These are phyloP conservation scores for Alectoris magna DNA, from an alignment of 2,797 vertebrate species.

Conservation along the genomic window DNA sequence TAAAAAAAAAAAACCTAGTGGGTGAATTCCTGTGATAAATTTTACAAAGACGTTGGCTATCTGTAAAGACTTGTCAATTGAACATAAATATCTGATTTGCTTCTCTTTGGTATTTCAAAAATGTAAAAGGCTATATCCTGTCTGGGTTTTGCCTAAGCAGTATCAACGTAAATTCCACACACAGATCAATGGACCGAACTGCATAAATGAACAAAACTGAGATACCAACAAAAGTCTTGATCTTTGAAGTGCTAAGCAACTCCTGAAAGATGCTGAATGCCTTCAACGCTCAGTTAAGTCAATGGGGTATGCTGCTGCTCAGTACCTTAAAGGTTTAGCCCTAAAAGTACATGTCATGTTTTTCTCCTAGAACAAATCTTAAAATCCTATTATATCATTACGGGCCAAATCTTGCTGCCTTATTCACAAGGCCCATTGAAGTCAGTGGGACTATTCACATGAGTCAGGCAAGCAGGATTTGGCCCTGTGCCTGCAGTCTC, in stretches of 20 bases:
- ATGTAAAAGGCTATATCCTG: constrained; percentile 64
- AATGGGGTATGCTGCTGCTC: constrained; percentile 38
- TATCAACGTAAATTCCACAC: constrained; percentile 61
- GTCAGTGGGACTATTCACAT: constrained; percentile 60
- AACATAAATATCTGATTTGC: constrained; percentile 73
- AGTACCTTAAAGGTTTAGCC: constrained; percentile 61
- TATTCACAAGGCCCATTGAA: constrained; percentile 66
- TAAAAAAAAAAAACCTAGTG: constrained; percentile 73
- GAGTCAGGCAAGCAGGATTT: constrained; percentile 68
- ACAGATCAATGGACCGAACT: constrained; percentile 56
- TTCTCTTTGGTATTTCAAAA: constrained; percentile 73
- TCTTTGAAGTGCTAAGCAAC: constrained; percentile 65
- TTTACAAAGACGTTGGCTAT: constrained; percentile 73
- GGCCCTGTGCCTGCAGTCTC: constrained; percentile 71
- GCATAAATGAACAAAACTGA: constrained; percentile 72
- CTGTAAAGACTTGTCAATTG: constrained; percentile 78
- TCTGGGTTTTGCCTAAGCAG: constrained; percentile 55
- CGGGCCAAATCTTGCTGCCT: constrained; percentile 66
- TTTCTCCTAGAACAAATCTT: constrained; percentile 71
- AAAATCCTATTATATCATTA: constrained; percentile 75
- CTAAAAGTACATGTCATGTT: constrained; percentile 67
- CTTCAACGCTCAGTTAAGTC: constrained; percentile 53
- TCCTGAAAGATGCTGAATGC: constrained; percentile 62
- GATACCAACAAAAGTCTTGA: constrained; percentile 65
- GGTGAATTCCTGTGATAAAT: constrained; percentile 80